A percentile compares a stretch with the other conserved stretches of the same genome.
Evolutionary conservation across 2,113 vertebrate species (phyloP).

Genomic region (Poecilia latipinna): DNA sequence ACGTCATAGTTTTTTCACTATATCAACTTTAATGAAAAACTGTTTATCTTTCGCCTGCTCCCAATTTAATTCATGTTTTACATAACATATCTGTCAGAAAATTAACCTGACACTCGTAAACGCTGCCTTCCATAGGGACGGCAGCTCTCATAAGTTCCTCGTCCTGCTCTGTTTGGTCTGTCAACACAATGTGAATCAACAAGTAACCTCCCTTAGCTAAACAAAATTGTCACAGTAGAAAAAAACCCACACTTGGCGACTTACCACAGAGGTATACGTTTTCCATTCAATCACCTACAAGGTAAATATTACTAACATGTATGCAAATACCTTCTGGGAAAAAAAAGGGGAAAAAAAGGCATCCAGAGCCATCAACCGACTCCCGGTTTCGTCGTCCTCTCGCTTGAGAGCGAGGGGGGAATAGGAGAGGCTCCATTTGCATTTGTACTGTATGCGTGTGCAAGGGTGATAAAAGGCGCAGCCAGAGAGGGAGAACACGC

Average conservation of each 20-base stretch:
- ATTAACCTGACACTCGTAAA: neutral
- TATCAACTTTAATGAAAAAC: too few species aligned
- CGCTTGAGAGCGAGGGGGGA: neutral
- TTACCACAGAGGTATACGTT: conserved; percentile 27
- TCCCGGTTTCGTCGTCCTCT: conserved; percentile 27
- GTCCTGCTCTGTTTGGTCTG: conserved; percentile 24
- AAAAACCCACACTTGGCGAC: conserved; percentile 14
- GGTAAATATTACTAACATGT: neutral
- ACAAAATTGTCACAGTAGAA: conserved; percentile 18
- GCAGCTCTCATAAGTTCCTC: conserved; percentile 32
- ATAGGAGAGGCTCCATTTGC: conserved; percentile 24
- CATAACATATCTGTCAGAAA: too few species aligned
- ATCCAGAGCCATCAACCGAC: conserved; percentile 1
- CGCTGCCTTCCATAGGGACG: conserved; percentile 31
- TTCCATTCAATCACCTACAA: conserved; percentile 23
- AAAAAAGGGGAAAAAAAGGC: neutral
- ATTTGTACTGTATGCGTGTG: conserved; percentile 29
- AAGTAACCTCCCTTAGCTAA: conserved; percentile 53
- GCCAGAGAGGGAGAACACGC: conserved; percentile 51
- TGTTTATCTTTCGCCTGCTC: too few species aligned
- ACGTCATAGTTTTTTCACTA: too few species aligned
- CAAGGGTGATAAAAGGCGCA: conserved; percentile 46
- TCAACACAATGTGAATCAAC: conserved; percentile 55
- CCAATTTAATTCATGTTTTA: too few species aligned
- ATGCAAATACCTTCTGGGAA: conserved; percentile 36